Base-by-base conservation (phyloP, 2,888 invertebrate genomes). In the Polydrusus tereticollis region DNA sequence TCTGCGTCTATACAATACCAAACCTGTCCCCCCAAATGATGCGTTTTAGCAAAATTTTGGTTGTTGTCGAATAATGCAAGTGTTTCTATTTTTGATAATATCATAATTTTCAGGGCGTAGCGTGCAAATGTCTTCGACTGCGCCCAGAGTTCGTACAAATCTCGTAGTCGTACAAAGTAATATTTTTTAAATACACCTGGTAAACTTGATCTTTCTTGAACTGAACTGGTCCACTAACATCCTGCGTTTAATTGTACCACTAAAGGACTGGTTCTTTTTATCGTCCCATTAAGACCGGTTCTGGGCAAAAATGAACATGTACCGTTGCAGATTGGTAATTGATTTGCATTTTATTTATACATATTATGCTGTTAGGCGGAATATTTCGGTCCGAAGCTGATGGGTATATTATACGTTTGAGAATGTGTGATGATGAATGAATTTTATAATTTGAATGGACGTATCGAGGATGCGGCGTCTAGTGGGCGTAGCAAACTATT, bases 281-380 rank as follows among this genome's bases (percentile, higher is more conserved):
- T 59, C 58, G 64, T 47, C 57, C 47, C 38, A 64, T 69, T 69
- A 59, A 70, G 69, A 70, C 69, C 69, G 64, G 69, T 70, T 64
- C 59, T 64, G 57, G 59, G 64, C 47, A 70, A 70, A 70, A 70
- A 64, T 64, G 58, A 47, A 57, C 18, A 57, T 64, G 36, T 70
- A 70, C 69, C 69, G 69, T 70, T 70, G 64, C 69, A 33, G 64
- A 70, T 64, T 50, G 38, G 38, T 63, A 70, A 70, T 70, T 70
- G 64, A 70, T 70, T 70, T 62, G 29, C 33, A 55, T 63, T 65
- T 50, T 65, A 50, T 52, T 50, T 50, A n/a, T 50, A 26, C n/a
- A n/a, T n/a, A n/a, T n/a, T n/a, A n/a, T 36, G 50, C 50, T 33
- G 50, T 14, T 14, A 62, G 38, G 63, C 38, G 33, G 21, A 23